Evolutionary conservation across 1,140 invertebrate genomes (phyloP), one percentile per base, ranked within the genome.

Genomic region (Coptotermes formosanus): DNA sequence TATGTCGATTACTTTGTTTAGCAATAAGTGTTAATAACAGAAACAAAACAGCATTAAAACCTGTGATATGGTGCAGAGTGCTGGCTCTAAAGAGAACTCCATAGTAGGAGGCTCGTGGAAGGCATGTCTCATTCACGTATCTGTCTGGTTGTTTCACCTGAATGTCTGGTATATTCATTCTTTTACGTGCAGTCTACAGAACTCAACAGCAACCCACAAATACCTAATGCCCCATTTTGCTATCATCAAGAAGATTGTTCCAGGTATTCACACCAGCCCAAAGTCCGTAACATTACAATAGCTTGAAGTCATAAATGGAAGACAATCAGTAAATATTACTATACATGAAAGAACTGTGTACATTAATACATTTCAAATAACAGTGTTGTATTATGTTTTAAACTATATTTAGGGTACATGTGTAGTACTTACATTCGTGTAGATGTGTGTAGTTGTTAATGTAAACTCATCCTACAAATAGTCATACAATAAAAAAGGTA

Each of bases 1-100:
- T 84, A 45, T 83, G 82, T 30, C 55, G 32, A n/a, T 83, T 21
- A 84, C n/a, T 84, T 30, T 45, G 23, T 84, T 84, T 48, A 38
- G 25, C 59, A 52, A 7, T 30, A 75, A 75, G 21, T 64, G 59
- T 19, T n/a, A 25, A 19, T 64, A 64, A 64, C 25, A 64, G 21
- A 64, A n/a, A 64, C 59, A 64, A 8, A n/a, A 64, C 59, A 64
- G n/a, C 64, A 75, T n/a, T 30, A 14, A 75, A 69, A n/a, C n/a
- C 64, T 30, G 64, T 75, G 64, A 75, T 75, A 25, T 75, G 64
- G 64, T n/a, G n/a, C 64, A 75, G 64, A 11, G 64, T 30, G n/a
- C 64, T 75, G 25, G 25, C 30, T n/a, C 64, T 4, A 0, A 8
- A 75, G 4, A 75, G 25, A 75, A 75, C 7, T 75, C 25, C 6